These are phyloP conservation scores for Echinarachnius parma DNA, from an alignment of 53 echinoderm and acorn worm species.

Conservation along the genomic window DNA sequence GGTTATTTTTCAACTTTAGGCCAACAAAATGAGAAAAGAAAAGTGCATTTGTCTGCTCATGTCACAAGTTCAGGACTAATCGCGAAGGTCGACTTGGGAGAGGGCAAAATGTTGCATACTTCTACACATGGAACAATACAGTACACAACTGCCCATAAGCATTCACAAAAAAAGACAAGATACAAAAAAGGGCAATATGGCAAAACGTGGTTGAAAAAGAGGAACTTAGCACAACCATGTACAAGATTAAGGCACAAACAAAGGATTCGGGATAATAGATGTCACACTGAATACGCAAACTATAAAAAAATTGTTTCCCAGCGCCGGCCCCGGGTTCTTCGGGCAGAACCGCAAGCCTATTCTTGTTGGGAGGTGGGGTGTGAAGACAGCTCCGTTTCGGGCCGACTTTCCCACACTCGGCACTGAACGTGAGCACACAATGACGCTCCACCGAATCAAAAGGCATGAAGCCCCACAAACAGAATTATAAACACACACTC, in stretches of 20 bases:
- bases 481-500: not conserved
- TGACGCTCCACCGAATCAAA: not conserved
- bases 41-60: too few relatives aligned
- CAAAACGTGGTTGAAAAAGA: conserved; percentile 14
- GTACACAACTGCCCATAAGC: not conserved
- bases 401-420: conserved; percentile 41
- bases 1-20: too few relatives aligned
- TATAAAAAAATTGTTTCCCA: conserved; percentile 44
- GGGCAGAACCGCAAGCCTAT: conserved; percentile 32
- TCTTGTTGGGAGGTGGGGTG: conserved; percentile 43
- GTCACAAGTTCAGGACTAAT: too few relatives aligned
- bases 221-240: conserved; percentile 22
- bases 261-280: conserved; percentile 11
- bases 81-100: too few relatives aligned
- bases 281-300: conserved; percentile 44
- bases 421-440: conserved; percentile 14
- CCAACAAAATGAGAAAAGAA: too few relatives aligned
- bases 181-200: not conserved
- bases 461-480: conserved; percentile 25
- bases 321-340: conserved; percentile 14
- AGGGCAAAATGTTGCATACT: conserved; percentile 15
- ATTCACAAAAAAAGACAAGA: too few relatives aligned
- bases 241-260: conserved; percentile 35
- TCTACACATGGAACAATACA: too few relatives aligned
- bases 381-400: conserved; percentile 3